Evolutionary conservation across 1,140 invertebrate species (phyloP), one percentile per base, ranked within the genome.

Genomic region (Himalopsyche phryganea): DNA sequence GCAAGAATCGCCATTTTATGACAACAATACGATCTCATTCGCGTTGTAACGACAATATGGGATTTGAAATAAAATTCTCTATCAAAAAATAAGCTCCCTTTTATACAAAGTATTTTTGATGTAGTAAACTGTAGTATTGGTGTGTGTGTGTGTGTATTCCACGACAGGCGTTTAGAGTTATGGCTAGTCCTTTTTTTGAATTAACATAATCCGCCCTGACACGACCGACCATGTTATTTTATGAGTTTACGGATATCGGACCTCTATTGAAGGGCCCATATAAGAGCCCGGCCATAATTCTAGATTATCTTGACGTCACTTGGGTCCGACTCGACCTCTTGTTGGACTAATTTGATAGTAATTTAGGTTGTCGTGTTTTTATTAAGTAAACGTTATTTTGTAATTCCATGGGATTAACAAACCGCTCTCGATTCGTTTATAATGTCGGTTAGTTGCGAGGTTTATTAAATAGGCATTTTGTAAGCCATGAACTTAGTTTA

Each of bases 171-270:
- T 32, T 19, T 48, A 40, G 52, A 63, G 44, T 46, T 59, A 63
- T 23, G 15, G 50, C 14, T 28, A 14, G 32, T 15, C 51, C 38
- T 36, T 49, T 41, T 47, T 23, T 17, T 36, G 35, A 50, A 59
- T 63, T 63, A 58, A 41, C 50, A 58, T 58, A 63, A 58, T 63
- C 50, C 40, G 6, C 36, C 36, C 17, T 50, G 60, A 63, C 60
- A 63, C 50, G 54, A 41, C 45, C 32, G 50, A 58, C 50, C 60
- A 45, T 53, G 55, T 58, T 62, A 62, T 62, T 62, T 58, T 62
- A 54, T 44, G 55, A 62, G 55, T 62, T 62, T 62, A 62, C 55
- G 51, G 55, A 58, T 58, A 58, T 62, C 55, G 33, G 48, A 23
- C 20, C 14, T 28, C 55, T 19, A 56, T 61, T 61, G 52, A 49